phyloP scores from a whole-genome alignment of 1,140 invertebrate genomes.

The Ips nitidus region DNA sequence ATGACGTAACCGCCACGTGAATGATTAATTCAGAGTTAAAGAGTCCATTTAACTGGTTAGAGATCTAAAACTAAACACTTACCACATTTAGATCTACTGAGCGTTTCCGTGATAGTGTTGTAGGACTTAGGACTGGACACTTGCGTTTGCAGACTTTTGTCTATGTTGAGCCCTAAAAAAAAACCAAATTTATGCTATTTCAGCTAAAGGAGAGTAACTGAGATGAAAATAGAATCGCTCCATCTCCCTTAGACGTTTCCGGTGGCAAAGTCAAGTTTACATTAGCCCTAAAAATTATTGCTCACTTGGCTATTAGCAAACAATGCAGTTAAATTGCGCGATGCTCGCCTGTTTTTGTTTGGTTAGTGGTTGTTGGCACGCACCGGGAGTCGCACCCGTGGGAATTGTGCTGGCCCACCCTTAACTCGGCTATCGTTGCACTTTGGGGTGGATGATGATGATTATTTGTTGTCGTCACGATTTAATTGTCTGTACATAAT shows the following conservation, averaged over 20 bases:
- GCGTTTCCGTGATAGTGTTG: conserved; percentile 45
- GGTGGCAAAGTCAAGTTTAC: conserved; percentile 29
- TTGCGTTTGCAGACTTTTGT: conserved; percentile 46
- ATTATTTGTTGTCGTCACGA: too few species aligned
- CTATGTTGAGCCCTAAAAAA: conserved; percentile 43
- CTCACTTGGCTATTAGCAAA: conserved; percentile 42
- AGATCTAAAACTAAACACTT: conserved; percentile 33
- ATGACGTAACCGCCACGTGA: too few species aligned
- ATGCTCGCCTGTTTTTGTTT: conserved; percentile 43
- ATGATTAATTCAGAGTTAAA: too few species aligned
- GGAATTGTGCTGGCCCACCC: conserved; percentile 40
- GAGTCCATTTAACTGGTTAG: neutral
- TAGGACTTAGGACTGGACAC: conserved; percentile 44
- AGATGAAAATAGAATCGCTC: neutral
- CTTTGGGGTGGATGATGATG: too few species aligned
- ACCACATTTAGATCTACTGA: conserved; percentile 48
- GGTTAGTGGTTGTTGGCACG: conserved; percentile 47
- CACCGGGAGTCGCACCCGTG: conserved; percentile 44
- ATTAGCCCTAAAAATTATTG: conserved; percentile 32
- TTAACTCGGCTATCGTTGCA: neutral
- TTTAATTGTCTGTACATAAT: too few species aligned
- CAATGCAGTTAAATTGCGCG: conserved; percentile 47
- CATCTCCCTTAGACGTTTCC: conserved; percentile 23
- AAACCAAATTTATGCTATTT: neutral
- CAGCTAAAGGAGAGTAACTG: neutral